Evolutionary conservation across 2,113 vertebrate species (phyloP), one percentile per base, ranked within the genome.

Genomic region (Miniopterus natalensis): DNA sequence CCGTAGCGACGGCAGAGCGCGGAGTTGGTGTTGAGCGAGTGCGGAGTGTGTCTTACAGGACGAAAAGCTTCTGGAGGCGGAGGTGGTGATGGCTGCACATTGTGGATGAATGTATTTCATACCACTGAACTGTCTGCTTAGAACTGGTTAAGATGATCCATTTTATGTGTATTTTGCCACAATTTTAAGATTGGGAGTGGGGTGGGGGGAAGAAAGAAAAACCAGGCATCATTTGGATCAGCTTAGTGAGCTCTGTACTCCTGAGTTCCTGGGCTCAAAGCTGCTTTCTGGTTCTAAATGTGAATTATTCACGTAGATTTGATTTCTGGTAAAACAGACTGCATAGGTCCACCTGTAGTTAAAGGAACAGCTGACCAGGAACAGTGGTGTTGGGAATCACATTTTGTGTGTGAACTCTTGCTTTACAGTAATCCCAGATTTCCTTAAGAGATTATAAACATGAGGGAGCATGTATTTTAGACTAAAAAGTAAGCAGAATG

Each of bases 401-500:
- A 45, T 31, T 80, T 86, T n/a, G 3, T 84, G 20, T 83, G 79
- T 79, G 40, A 83, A 80, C 40, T 87, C 31, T 61, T 68, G 70
- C 21, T 84, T 84, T 51, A 79, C 36, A 61, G 1, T 88, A 79
- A 68, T 25, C 31, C n/a, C 55, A 68, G 65, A 15, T 94, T 79
- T 97, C 75, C 75, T 79, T 68, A 80, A 65, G 55, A 13, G 75
- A 79, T 73, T 42, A 66, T 90, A 81, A 84, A 85, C 8, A 17
- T 6, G 42, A 96, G 18, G 21, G 63, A 55, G 51, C 17, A 15
- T 90, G 57, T 79, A 8, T 74, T 68, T 88, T 95, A 55, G 42
- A 84, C 65, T 57, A 23, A 90, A 83, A 92, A 65, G 45, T 29
- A 89, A 92, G 36, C 27, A 83, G 73, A 86, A 90, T 75, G 57